These are phyloP conservation scores for Cryptophagus acutangulus DNA, from an alignment of 2,888 invertebrate genomes.

Conservation along the genomic window DNA sequence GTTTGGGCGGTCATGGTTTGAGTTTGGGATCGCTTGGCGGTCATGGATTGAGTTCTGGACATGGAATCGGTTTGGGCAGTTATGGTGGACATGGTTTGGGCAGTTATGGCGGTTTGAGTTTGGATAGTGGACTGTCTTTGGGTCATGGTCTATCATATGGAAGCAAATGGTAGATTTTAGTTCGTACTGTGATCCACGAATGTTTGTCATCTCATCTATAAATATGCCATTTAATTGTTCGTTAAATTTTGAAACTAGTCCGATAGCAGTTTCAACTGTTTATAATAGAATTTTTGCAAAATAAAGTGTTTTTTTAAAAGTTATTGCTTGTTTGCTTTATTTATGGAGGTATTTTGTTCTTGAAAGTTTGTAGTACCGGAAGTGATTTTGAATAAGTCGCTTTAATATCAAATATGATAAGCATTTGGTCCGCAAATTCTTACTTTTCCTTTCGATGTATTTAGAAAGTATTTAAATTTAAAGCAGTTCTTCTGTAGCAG, in stretches of 20 bases:
- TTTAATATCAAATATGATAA: no score
- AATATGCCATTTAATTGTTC: slow-evolving; percentile 20
- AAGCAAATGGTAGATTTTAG: slow-evolving; percentile 12
- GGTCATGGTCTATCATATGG: slow-evolving; percentile 14
- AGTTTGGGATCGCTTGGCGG: slow-evolving; percentile 3
- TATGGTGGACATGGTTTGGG: slow-evolving; percentile 8
- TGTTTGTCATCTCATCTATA: slow-evolving; percentile 14
- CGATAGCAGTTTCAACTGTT: slow-evolving; percentile 16
- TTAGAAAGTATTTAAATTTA: no score
- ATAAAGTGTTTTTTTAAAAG: slow-evolving; percentile 15
- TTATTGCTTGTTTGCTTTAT: background rate
- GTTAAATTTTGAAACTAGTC: slow-evolving; percentile 20
- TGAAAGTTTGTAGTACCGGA: no score
- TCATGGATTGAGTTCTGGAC: background rate
- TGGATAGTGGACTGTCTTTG: slow-evolving; percentile 13
- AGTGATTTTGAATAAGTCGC: no score
- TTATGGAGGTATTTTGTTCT: no score
- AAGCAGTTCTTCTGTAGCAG: no score
- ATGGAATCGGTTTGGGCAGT: slow-evolving; percentile 8
- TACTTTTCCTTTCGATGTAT: no score
- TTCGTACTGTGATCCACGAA: slow-evolving; percentile 21
- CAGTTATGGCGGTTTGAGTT: slow-evolving; percentile 10
- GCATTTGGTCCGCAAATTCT: no score
- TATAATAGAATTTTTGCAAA: slow-evolving; percentile 12
- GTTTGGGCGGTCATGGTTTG: slow-evolving; percentile 8